Base-by-base conservation (phyloP, 2,888 invertebrate species). In the Gastrophysa polygoni region DNA sequence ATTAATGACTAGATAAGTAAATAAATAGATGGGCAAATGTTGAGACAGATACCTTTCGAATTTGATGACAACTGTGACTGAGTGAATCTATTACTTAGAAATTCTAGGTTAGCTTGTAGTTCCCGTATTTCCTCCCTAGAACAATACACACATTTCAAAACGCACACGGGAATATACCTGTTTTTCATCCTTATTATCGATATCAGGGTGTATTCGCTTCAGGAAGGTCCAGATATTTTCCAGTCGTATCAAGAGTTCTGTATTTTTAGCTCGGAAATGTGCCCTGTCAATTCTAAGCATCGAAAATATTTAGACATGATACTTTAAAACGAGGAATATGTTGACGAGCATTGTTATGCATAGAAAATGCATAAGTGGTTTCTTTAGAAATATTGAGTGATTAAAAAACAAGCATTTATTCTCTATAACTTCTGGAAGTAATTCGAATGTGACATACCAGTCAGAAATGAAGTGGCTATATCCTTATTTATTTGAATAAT, bases 91-190 rank as follows among this genome's bases (percentile, higher is more conserved):
- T 77, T 82, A 79, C 78, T 82, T 78, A 91, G 84, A 79, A 82
- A 85, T 79, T 88, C 87, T 90, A 91, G 85, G 87, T 88, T 90
- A 88, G 85, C 89, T 87, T 90, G 90, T 88, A 91, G 86, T 85
- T 86, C 87, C 86, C 87, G 90, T 89, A 91, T 87, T 86, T 90
- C 90, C 87, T 90, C 84, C 85, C 89, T 89, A 85, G 80, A 82
- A 82, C 81, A 78, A 77, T 78, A 81, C 77, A 79, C 71, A 67
- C 57, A 74, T 70, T 73, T 71, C 64, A 68, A 67, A 59, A 71
- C 16, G 55, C 47, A 62, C 63, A 51, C 16, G 21, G 20, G 34
- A 28, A 44, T 56, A 59, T 73, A 68, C 52, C 66, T 66, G 71
- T 56, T 61, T 55, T 55, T 71, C 64, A 64, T 72, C 67, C 61